These are phyloP conservation scores for Atethmia centrago DNA, from an alignment of 2,888 invertebrate species.

Conservation along the genomic window DNA sequence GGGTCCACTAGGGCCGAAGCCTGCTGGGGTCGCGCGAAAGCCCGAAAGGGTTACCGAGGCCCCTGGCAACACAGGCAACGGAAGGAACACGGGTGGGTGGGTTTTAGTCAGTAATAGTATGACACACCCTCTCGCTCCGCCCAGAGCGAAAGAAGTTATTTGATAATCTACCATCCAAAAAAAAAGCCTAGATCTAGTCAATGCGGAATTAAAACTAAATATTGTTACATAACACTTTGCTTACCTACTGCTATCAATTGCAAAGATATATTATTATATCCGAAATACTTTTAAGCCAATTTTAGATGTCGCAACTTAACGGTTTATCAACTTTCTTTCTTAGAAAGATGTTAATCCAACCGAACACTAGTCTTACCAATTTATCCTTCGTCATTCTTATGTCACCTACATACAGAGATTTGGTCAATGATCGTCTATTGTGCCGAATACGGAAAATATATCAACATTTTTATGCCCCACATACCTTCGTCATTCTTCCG, in stretches of 20 bases:
- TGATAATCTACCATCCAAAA: too few relatives aligned
- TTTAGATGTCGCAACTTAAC: neutral
- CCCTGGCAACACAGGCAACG: too few relatives aligned
- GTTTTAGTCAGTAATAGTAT: too few relatives aligned
- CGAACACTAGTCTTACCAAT: conserved; percentile 32
- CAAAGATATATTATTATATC: neutral
- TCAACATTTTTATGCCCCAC: neutral
- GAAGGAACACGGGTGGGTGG: too few relatives aligned
- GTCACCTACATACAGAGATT: conserved; percentile 41
- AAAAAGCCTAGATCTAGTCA: too few relatives aligned
- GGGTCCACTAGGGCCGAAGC: too few relatives aligned
- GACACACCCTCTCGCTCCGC: too few relatives aligned
- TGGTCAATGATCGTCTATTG: conserved; percentile 33
- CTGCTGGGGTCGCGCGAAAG: too few relatives aligned
- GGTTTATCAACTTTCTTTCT: neutral
- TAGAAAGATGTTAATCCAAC: neutral
- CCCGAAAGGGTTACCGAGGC: too few relatives aligned
- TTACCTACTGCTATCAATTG: neutral
- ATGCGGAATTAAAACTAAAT: too few relatives aligned
- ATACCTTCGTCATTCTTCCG: neutral
- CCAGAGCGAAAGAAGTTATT: too few relatives aligned
- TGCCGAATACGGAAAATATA: conserved; percentile 21
- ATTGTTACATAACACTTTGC: too few relatives aligned
- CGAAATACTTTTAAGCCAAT: neutral
- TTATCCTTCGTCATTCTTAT: conserved; percentile 33